Conservation (phyloP, 2,113 vertebrate genomes). For the Entelurus aequoreus region DNA sequence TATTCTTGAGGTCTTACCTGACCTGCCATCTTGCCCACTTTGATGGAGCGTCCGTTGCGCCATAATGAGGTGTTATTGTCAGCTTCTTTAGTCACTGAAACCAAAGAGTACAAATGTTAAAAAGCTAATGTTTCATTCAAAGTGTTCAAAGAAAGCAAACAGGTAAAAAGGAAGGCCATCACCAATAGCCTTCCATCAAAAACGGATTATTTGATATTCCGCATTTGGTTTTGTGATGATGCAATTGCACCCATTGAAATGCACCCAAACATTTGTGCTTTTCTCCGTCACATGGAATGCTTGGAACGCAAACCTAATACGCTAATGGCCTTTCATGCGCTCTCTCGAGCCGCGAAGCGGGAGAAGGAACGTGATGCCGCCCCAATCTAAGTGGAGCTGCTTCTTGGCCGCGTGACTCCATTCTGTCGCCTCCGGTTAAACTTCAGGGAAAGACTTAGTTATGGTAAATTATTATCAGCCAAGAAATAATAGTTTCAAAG, state of each 20-base stretch:
- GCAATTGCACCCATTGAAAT: too few species aligned
- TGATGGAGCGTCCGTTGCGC: conserved; percentile 39
- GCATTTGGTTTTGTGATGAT: too few species aligned
- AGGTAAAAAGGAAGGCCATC: too few species aligned
- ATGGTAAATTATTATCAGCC: conserved; percentile 34
- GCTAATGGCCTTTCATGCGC: conserved; percentile 3
- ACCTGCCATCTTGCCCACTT: conserved; percentile 41
- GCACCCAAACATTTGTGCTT: too few species aligned
- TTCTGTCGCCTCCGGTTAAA: conserved; percentile 45
- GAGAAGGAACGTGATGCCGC: conserved; percentile 6
- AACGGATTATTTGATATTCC: too few species aligned
- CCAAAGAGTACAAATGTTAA: not conserved
- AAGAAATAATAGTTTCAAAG: conserved; percentile 21
- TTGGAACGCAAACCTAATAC: not conserved
- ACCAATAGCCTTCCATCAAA: too few species aligned
- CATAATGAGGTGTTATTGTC: conserved; percentile 27
- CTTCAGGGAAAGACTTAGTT: conserved; percentile 37
- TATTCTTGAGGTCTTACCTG: conserved; percentile 34
- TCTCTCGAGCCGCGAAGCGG: not conserved
- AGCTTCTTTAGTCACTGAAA: conserved; percentile 27
- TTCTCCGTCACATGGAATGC: too few species aligned
- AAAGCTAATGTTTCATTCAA: not conserved
- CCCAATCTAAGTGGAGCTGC: conserved; percentile 11
- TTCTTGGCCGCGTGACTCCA: conserved; percentile 28
- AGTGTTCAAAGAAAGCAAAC: not conserved